Evolutionary conservation across 1,140 invertebrate genomes (phyloP).

Genomic region (Armadillidium nasatum): DNA sequence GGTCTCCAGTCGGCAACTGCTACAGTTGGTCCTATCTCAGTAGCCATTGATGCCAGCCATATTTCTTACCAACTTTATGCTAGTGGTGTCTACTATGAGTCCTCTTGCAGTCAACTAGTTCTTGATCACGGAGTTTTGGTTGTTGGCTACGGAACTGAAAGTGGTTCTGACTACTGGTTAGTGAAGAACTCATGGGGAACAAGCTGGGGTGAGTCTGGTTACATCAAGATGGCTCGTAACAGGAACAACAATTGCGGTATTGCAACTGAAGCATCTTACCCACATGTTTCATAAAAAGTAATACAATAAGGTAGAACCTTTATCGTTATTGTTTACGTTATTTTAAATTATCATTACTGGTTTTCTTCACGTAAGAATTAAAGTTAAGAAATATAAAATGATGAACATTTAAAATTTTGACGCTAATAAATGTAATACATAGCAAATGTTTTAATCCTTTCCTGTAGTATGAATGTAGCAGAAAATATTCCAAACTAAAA

Average conservation of each 20-base stretch:
- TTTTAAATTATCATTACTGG: too few species aligned
- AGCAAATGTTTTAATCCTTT: too few species aligned
- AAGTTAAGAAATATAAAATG: too few species aligned
- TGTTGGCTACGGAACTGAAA: constrained; percentile 48
- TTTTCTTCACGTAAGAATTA: too few species aligned
- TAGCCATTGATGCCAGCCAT: constrained; percentile 87
- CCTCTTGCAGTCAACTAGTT: constrained; percentile 57
- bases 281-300: constrained; percentile 34
- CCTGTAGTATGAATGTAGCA: too few species aligned
- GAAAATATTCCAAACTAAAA: too few species aligned
- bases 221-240: constrained; percentile 55
- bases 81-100: constrained; percentile 52
- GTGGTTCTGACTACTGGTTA: constrained; percentile 55
- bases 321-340: too few species aligned
- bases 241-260: constrained; percentile 48
- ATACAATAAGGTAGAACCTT: too few species aligned
- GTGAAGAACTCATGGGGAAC: constrained; percentile 55
- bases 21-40: constrained; percentile 70
- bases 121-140: constrained; percentile 57
- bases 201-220: constrained; percentile 56
- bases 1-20: constrained; percentile 73
- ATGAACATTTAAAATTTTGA: too few species aligned
- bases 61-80: constrained; percentile 72
- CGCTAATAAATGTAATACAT: too few species aligned
- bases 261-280: constrained; percentile 41